Conservation (phyloP, 2,797 vertebrate species). For the Tarsius wallacei region DNA sequence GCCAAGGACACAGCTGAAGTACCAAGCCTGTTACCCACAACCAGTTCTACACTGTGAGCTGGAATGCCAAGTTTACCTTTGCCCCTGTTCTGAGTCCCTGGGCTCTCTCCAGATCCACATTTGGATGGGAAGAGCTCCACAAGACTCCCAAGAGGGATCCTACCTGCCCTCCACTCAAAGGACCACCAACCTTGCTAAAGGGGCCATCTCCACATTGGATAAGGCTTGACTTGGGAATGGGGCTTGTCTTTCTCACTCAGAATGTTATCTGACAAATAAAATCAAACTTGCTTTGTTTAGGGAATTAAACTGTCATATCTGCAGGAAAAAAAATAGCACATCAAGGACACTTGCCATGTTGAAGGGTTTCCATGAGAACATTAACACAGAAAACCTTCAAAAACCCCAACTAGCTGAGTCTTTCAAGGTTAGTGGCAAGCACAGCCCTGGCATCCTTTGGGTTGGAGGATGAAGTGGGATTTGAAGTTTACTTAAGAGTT, state of each 20-base stretch:
- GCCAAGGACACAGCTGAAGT: too few species aligned
- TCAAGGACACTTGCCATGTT: background rate
- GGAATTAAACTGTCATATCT: background rate
- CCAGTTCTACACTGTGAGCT: background rate
- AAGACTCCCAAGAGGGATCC: background rate
- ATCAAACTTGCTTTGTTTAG: background rate
- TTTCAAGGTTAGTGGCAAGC: rapidly evolving
- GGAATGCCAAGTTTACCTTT: background rate
- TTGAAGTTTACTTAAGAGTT: background rate
- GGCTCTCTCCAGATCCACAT: background rate
- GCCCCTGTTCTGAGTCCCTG: background rate
- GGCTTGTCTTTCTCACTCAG: background rate
- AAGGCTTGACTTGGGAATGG: background rate
- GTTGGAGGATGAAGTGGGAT: too few species aligned
- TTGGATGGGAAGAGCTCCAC: background rate
- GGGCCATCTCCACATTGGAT: background rate
- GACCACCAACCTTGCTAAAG: background rate
- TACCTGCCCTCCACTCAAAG: background rate
- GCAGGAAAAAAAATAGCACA: background rate
- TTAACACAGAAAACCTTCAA: background rate
- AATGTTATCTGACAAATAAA: background rate
- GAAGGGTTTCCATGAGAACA: background rate
- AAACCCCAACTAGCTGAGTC: background rate
- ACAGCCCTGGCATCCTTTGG: background rate
- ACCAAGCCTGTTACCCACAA: rapidly evolving